phyloP scores from a whole-genome alignment of 2,113 vertebrate genomes.

The Macquaria australasica region DNA sequence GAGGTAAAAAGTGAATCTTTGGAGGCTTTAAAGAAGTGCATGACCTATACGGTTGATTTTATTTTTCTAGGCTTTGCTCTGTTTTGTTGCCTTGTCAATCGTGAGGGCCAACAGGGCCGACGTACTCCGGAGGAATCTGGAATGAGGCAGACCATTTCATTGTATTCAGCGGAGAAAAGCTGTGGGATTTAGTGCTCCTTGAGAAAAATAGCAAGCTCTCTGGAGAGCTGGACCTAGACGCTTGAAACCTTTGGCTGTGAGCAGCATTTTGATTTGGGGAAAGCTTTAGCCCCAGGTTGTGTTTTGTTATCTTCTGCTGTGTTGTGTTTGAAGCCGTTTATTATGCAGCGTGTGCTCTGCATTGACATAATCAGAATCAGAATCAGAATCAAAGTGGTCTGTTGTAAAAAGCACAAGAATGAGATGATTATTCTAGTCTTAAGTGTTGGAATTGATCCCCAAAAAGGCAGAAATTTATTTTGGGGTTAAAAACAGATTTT shows the following conservation, averaged over 20 bases:
- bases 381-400: slow-evolving; percentile 35
- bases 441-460: not conserved
- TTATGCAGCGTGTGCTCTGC: slow-evolving; percentile 44
- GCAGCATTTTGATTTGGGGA: slow-evolving; percentile 67
- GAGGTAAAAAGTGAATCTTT: slow-evolving; percentile 40
- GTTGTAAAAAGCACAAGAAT: slow-evolving; percentile 16
- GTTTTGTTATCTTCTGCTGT: slow-evolving; percentile 52
- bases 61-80: slow-evolving; percentile 37
- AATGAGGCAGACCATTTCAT: slow-evolving; percentile 68
- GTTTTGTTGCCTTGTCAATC: slow-evolving; percentile 62
- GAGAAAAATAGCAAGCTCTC: slow-evolving; percentile 63
- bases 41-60: slow-evolving; percentile 35
- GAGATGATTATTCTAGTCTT: not conserved
- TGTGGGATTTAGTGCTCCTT: slow-evolving; percentile 66
- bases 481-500: not conserved
- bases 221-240: slow-evolving; percentile 53
- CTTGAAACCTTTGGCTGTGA: slow-evolving; percentile 58
- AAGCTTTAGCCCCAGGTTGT: slow-evolving; percentile 7
- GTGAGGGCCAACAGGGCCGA: slow-evolving; percentile 25
- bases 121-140: slow-evolving; percentile 62
- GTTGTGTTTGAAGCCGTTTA: slow-evolving; percentile 32
- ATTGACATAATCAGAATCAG: too few relatives aligned
- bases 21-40: slow-evolving; percentile 30
- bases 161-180: slow-evolving; percentile 62
- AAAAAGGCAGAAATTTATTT: not conserved